Base-by-base conservation (phyloP, 2,797 vertebrate genomes). In the Harpagifer antarcticus region DNA sequence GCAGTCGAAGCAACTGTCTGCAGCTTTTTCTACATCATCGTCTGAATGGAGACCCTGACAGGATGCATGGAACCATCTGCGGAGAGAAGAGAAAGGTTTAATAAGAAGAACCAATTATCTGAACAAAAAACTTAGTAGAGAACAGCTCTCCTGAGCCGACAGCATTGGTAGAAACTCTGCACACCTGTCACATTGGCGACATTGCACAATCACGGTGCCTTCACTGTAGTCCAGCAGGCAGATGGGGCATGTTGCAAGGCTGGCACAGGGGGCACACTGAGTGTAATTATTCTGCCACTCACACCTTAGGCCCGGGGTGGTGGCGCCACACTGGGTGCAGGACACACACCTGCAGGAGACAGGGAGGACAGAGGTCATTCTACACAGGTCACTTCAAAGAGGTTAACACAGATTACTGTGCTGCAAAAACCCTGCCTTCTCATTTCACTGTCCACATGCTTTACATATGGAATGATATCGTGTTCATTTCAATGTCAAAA, bases 201-300 rank as follows among this genome's bases (percentile, higher is more conserved):
- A 99, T 83, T 99, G 98, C 85, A 99, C 95, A 61, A 99, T 98
- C 2, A 99, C 91, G 68, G 98, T 97, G 60, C 98, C 97, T 84
- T 99, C 98, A 20, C 93, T 95, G 90, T 99, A 99, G 81, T 92
- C 95, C 76, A 97, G 95, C 74, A 80, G 92, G 92, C 98, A 99
- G 91, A 96, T 88, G 0, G 98, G 98, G 88, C 98, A 99, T 76
- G 94, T 82, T 10, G 96, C 93, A 90, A 99, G 89, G 91, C 98
- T 99, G 47, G 97, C 96, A 47, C 98, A 99, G 52, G 97, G 98
- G 57, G 96, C 97, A 74, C 98, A 99, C 83, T 98, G 97, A 0
- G 98, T 99, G 92, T 99, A 99, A 94, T 99, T 99, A 92, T 98
- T 99, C 91, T 99, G 98, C 98, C 98, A 99, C 72, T 99, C 98